Base-by-base conservation (phyloP, 2,113 vertebrate species). In the Neolamprologus caudopunctatus region DNA sequence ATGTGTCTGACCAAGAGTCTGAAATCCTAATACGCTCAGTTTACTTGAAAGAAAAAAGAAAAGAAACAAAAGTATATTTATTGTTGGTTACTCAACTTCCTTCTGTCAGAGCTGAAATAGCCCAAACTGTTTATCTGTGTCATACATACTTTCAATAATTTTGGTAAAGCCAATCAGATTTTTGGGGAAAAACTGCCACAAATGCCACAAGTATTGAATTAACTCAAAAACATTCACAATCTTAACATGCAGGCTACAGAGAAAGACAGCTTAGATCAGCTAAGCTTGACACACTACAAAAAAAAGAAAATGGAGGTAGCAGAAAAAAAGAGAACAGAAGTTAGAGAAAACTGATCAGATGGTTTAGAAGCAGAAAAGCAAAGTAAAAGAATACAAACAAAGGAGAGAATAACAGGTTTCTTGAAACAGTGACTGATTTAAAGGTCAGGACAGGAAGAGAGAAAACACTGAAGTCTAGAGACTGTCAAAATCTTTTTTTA, bases 381-480 rank as follows among this genome's bases (percentile, higher is more conserved):
- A 80, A 31, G 26, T 47, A 21, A 71, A 9, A 19, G 16, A 5
- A 6, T 16, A 37, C 4, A 47, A 58, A 80, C 2, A 19, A 80
- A n/a, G 16, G 45, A 35, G 24, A 53, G 28, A 17, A 24, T 47
- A 90, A 84, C 17, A 83, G 78, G 19, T 31, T 16, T 31, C 8
- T 33, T 50, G 81, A 81, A 89, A 87, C 50, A 88, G 47, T 12
- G 58, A 80, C 21, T 45, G 61, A 21, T 13, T 68, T 75, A 10
- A 61, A 68, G 58, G 12, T 17, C 80, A 81, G 4, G 5, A 26
- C 42, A 14, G 50, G 24, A 71, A 66, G 35, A 16, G 47, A 33
- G 55, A 33, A 61, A 33, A 81, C 31, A 47, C 24, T 50, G 31
- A 58, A 85, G 10, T 81, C 45, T 61, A 61, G 7, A 78, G 84